Evolutionary conservation across 1,140 invertebrate species (phyloP), one percentile per base, ranked within the genome.

Genomic region (Hylaeus volcanicus): DNA sequence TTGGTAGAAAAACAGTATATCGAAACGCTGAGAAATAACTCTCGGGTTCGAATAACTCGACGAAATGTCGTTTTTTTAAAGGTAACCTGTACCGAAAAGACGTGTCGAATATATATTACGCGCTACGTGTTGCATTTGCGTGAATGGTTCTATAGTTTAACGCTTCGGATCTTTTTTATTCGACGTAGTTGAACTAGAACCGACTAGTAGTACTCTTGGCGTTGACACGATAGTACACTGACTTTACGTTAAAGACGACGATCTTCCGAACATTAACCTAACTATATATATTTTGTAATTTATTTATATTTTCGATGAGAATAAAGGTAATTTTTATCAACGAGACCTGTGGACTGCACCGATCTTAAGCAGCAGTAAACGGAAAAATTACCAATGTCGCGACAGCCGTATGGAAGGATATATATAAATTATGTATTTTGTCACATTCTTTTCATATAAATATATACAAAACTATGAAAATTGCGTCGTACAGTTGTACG

Each of bases 391-490:
- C 48, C 55, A 45, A 66, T 74, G 1, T 78, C 37, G 51, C 48
- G 15, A 72, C 56, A 39, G 26, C 3, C 56, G 39, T 60, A 84
- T 81, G 43, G 45, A 86, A 77, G 89, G 88, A 82, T 79, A 85
- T 93, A 91, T 93, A 93, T 93, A 93, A 93, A 93, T 93, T 93
- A 93, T 92, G 92, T 93, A 88, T 92, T 93, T 93, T 92, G 85
- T 92, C 88, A 90, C 88, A 88, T 90, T 83, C 69, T 89, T 83
- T 91, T 82, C 79, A 89, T 93, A 92, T 93, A 92, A 91, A 92
- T 93, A 93, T 93, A 92, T 93, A 93, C 93, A 93, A 93, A 91
- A 92, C 87, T 91, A 91, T 90, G 86, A 89, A 84, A 86, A 85
- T 60, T 71, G 66, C 74, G 64, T 41, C 45, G 79, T 65, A 79